phyloP scores from a whole-genome alignment of 2,113 vertebrate genomes.

The Tachycineta bicolor region DNA sequence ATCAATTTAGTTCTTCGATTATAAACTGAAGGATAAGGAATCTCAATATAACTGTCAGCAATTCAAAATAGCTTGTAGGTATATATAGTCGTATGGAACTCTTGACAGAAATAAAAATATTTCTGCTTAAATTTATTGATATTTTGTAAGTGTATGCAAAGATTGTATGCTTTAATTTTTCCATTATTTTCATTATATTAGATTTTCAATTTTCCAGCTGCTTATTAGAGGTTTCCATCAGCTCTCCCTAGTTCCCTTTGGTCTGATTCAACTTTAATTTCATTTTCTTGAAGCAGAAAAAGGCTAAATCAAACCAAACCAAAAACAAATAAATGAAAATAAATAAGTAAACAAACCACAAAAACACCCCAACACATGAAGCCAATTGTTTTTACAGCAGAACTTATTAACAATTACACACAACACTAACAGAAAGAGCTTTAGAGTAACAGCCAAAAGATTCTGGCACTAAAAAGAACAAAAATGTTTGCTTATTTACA shows the following conservation, averaged over 20 bases:
- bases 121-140: background rate
- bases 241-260: background rate
- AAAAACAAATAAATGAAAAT: background rate
- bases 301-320: background rate
- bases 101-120: background rate
- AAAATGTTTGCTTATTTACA: background rate
- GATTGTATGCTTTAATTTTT: background rate
- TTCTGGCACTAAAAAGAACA: background rate
- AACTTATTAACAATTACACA: background rate
- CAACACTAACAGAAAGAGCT: background rate
- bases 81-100: background rate
- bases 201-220: background rate
- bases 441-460: background rate
- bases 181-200: background rate
- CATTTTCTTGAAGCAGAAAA: background rate
- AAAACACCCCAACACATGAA: background rate
- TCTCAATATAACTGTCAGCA: background rate
- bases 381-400: background rate
- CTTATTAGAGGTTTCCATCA: background rate
- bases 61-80: background rate
- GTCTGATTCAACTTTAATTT: background rate
- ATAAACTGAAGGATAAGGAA: slow-evolving; percentile 11
- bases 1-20: background rate
- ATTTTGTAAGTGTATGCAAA: background rate
- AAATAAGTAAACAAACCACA: background rate